Percentiles rank a stretch among this genome's conserved stretches.
These are phyloP conservation scores for Pangasius krempfi DNA, from an alignment of 2,797 vertebrate species.

Conservation along the genomic window DNA sequence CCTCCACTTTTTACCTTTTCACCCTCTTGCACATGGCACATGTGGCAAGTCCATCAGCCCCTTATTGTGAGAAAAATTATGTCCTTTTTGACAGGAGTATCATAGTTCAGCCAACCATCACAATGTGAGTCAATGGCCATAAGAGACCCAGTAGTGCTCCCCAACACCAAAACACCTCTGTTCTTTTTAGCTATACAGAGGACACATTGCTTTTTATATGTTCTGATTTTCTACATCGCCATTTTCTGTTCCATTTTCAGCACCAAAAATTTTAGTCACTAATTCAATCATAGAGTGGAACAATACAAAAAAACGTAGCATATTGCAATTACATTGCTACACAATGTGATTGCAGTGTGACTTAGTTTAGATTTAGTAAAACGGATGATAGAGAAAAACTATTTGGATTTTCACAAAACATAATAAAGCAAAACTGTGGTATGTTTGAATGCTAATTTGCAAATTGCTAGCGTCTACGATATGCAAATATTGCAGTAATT, in stretches of 20 bases:
- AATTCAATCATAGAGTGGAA: not conserved
- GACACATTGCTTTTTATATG: slow-evolving; percentile 44
- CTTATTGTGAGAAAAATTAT: slow-evolving; percentile 53
- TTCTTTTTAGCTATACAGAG: slow-evolving; percentile 41
- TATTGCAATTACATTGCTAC: not conserved
- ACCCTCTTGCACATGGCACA: slow-evolving; percentile 58
- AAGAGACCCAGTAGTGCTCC: slow-evolving; percentile 34
- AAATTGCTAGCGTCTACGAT: not conserved
- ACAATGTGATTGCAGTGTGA: not conserved
- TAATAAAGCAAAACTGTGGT: not conserved
- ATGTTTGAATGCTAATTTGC: not conserved
- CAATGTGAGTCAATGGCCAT: slow-evolving; percentile 56
- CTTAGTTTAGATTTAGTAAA: not conserved
- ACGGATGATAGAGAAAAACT: not conserved
- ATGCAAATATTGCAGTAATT: not conserved
- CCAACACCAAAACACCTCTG: slow-evolving; percentile 32
- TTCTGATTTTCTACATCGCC: slow-evolving; percentile 42
- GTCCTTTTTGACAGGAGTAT: slow-evolving; percentile 55
- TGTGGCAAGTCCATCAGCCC: slow-evolving; percentile 63
- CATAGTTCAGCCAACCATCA: slow-evolving; percentile 59
- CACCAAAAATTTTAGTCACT: not conserved
- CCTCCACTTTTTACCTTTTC: slow-evolving; percentile 40
- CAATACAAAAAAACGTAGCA: not conserved
- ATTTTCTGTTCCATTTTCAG: slow-evolving; percentile 19
- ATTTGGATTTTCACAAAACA: not conserved